Evolutionary conservation across 2,113 vertebrate genomes (phyloP).

Genomic region (Cyprinodon variegatus): DNA sequence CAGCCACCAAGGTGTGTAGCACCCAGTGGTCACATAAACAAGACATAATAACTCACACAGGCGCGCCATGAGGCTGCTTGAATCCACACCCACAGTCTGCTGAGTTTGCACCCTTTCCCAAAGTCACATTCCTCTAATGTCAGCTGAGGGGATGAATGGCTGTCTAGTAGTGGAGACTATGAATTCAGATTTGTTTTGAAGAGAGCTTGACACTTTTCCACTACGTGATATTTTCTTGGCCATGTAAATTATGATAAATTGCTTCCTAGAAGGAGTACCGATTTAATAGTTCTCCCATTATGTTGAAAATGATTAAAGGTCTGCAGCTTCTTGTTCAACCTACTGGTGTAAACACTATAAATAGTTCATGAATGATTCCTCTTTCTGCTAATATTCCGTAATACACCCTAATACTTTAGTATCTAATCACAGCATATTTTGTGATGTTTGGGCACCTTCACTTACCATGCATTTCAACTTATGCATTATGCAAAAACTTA

Average conservation of each 20-base stretch:
- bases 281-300: too few relatives aligned
- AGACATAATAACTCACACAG: background rate
- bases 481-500: too few relatives aligned
- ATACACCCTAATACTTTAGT: too few relatives aligned
- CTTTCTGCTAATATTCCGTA: too few relatives aligned
- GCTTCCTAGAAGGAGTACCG: too few relatives aligned
- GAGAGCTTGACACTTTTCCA: background rate
- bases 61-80: background rate
- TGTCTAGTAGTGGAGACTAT: constrained; percentile 2
- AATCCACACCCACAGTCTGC: constrained; percentile 24
- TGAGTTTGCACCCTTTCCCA: constrained; percentile 46
- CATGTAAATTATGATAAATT: too few relatives aligned
- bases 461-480: too few relatives aligned
- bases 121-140: constrained; percentile 54
- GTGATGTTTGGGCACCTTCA: too few relatives aligned
- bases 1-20: constrained; percentile 91
- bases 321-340: background rate
- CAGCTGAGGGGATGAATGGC: constrained; percentile 35
- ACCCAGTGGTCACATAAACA: background rate
- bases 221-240: background rate
- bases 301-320: too few relatives aligned
- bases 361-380: too few relatives aligned
- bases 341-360: background rate
- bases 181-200: background rate
- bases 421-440: too few relatives aligned